Evolutionary conservation across 1,140 invertebrate genomes (phyloP), one percentile per base, ranked within the genome.

Genomic region (Oscheius sp.): DNA sequence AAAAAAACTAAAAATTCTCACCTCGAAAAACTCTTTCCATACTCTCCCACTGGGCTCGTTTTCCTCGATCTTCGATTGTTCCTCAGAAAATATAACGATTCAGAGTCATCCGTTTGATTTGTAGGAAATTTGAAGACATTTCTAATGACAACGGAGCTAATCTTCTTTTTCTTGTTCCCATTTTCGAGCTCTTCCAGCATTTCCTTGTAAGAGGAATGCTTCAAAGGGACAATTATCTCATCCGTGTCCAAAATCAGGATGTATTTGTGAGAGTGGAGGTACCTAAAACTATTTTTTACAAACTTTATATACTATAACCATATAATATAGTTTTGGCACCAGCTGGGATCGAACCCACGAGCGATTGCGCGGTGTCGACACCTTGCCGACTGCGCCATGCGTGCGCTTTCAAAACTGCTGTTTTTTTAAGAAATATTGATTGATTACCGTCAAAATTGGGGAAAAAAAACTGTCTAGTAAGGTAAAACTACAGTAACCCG

Each of bases 171-270:
- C 13, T 36, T 29, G 68, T 75, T 58, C 7, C 29, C 18, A n/a
- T n/a, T n/a, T 46, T 74, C 72, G 7, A 68, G 42, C 7, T 68
- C 18, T 29, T 26, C 38, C 23, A 71, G 36, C 15, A 71, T 20
- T 20, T 71, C 59, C 13, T 38, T 46, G 59, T 71, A 97, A 0
- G 86, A 89, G 0, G 85, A 82, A 58, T 90, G 89, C 74, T 90
- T 88, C 23, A 94, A 87, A 1, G 94, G 94, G 90, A 96, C 93
- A 74, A 96, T 95, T 42, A 96, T 91, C 85, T 97, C 94, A 84
- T 97, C 94, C 45, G 93, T 92, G 81, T 97, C 94, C 28, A 96
- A 86, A 15, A 97, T 86, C 0, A 91, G 92, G 35, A 96, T 90
- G 85, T 93, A 95, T 63, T 93, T 90, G 84, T 95, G 95, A 61